phyloP scores from a whole-genome alignment of 2,888 invertebrate genomes.

The Oxytorus armatus region DNA sequence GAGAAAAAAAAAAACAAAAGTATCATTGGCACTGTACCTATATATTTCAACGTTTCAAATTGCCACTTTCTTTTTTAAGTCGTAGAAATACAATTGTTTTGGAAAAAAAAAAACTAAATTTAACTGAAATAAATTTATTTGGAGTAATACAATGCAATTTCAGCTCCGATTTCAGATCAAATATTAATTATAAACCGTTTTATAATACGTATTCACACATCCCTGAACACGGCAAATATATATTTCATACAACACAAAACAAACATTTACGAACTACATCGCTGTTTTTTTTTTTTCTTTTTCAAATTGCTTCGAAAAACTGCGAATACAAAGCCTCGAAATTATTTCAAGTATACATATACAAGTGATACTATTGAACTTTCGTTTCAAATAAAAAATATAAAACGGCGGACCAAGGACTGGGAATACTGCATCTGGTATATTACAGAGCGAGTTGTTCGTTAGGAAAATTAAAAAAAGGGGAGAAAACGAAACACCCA shows the following conservation, averaged over 20 bases:
- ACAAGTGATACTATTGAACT: slow-evolving; percentile 5
- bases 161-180: slow-evolving; percentile 37
- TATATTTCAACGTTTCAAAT: no score
- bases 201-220: slow-evolving; percentile 37
- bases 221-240: slow-evolving; percentile 33
- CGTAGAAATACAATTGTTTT: no score
- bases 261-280: no score
- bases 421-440: slow-evolving; percentile 58
- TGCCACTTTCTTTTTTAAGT: no score
- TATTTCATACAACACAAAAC: slow-evolving; percentile 31
- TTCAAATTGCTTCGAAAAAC: slow-evolving; percentile 15
- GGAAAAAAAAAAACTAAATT: slow-evolving; percentile 9
- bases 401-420: slow-evolving; percentile 57
- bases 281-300: no score
- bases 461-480: slow-evolving; percentile 12
- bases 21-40: no score
- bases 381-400: slow-evolving; percentile 33
- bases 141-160: slow-evolving; percentile 60
- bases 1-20: no score
- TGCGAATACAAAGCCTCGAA: slow-evolving; percentile 4
- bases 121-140: slow-evolving; percentile 66
- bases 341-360: slow-evolving; percentile 7
- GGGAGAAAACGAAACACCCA: no score
- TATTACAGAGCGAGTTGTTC: slow-evolving; percentile 32
- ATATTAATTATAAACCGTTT: slow-evolving; percentile 44